Evolutionary conservation across 1,140 invertebrate genomes (phyloP), one percentile per base, ranked within the genome.

Genomic region (Papilio polytes): DNA sequence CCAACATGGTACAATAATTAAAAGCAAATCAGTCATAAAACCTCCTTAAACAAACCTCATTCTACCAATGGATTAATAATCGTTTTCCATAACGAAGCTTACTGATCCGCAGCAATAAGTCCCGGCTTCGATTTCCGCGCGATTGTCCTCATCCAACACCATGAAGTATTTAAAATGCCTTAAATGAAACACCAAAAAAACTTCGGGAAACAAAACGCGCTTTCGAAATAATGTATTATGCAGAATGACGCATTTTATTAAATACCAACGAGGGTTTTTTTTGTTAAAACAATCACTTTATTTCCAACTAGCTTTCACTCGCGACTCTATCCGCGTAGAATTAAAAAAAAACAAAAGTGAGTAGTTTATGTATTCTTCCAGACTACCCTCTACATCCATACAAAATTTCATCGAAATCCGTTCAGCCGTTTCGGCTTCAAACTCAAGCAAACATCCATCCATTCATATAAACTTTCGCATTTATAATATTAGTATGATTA

Each of bases 111-210:
- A 76, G 80, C 82, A 66, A 74, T 83, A 80, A 81, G 82, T 80
- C 78, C 77, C 77, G 56, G 41, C 6, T 81, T 74, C 80, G 81
- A 73, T 84, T 83, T 85, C 84, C 83, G 77, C 70, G 80, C 82
- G 78, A 87, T 87, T 87, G 86, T 87, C 74, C 72, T 8, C 44
- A 22, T 15, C 46, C 85, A 82, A 78, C 74, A 51, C 74, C 86
- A 80, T 86, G 82, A 79, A 81, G 77, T 74, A 84, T 84, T 76
- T 85, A 83, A 85, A 83, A 44, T 74, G 80, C 72, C 36, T 73
- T 74, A 82, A 82, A 78, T 70, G 84, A 51, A 84, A 83, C 80
- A 72, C 78, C 63, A 82, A 81, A 81, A 82, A 79, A 72, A 80
- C 8, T 22, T 4, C 76, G 31, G 4, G 76, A 22, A 78, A 78